Percentiles rank a stretch among this genome's conserved stretches.
Evolutionary conservation across 2,888 invertebrate species (phyloP).

Genomic region (Lithophane socia): DNA sequence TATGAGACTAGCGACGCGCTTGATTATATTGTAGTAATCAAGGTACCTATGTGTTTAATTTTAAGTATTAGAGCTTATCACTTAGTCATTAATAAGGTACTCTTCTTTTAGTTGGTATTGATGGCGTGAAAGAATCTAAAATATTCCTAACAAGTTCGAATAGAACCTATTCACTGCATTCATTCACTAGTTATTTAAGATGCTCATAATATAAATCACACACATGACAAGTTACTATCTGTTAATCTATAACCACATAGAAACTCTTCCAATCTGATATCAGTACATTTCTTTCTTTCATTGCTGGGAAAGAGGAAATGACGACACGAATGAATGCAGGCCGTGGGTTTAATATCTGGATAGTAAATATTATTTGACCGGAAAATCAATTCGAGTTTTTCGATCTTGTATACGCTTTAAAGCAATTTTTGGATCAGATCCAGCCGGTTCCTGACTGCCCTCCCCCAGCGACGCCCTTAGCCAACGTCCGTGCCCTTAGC

Average conservation of each 20-base stretch:
- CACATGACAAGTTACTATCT: slow-evolving; percentile 40
- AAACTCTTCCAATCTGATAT: slow-evolving; percentile 53
- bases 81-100: neutral
- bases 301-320: slow-evolving; percentile 34
- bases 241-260: slow-evolving; percentile 30
- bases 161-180: slow-evolving; percentile 7
- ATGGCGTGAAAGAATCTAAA: slow-evolving; percentile 18
- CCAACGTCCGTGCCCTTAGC: neutral
- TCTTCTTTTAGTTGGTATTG: neutral
- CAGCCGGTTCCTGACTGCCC: neutral
- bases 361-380: neutral
- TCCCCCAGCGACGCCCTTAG: neutral
- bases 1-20: too few species aligned
- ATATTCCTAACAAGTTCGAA: slow-evolving; percentile 11
- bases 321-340: slow-evolving; percentile 7
- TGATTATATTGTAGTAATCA: neutral
- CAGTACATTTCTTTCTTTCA: slow-evolving; percentile 34
- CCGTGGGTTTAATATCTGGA: neutral
- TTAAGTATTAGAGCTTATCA: neutral
- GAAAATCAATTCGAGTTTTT: neutral
- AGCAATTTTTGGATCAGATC: neutral
- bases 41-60: neutral
- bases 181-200: slow-evolving; percentile 21
- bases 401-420: neutral
- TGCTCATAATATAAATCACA: slow-evolving; percentile 38